Conservation (phyloP, 2,113 vertebrate genomes). For the Otus sunia region DNA sequence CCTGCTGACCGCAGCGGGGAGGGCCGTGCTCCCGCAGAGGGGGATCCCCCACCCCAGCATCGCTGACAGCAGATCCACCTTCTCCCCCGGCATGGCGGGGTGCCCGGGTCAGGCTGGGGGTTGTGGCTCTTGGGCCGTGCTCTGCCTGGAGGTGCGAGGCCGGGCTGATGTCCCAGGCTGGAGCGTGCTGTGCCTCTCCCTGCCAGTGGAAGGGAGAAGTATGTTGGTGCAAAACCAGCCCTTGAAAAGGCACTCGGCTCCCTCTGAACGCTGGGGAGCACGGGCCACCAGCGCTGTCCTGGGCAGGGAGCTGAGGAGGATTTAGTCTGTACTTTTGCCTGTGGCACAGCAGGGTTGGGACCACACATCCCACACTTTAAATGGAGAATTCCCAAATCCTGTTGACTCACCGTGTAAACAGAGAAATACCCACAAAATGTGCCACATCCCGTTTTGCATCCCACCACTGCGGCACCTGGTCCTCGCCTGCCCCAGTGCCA, state of each 20-base stretch:
- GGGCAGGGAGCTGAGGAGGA: background rate
- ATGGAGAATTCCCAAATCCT: background rate
- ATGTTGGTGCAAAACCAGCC: background rate
- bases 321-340: background rate
- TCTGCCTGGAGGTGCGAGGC: background rate
- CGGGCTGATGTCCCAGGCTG: background rate
- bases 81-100: background rate
- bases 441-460: background rate
- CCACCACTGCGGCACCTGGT: fast-evolving
- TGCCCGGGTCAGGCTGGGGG: background rate
- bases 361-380: background rate
- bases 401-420: background rate
- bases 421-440: background rate
- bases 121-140: fast-evolving
- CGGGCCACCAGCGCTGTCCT: fast-evolving
- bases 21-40: background rate
- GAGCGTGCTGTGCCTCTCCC: background rate
- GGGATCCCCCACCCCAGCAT: background rate
- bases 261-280: fast-evolving
- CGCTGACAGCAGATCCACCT: fast-evolving
- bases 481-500: background rate
- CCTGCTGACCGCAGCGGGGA: fast-evolving
- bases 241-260: background rate
- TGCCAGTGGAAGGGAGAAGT: background rate
- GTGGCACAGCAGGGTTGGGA: background rate